Evolutionary conservation across 1,140 invertebrate genomes (phyloP).

Genomic region (Solen grandis): DNA sequence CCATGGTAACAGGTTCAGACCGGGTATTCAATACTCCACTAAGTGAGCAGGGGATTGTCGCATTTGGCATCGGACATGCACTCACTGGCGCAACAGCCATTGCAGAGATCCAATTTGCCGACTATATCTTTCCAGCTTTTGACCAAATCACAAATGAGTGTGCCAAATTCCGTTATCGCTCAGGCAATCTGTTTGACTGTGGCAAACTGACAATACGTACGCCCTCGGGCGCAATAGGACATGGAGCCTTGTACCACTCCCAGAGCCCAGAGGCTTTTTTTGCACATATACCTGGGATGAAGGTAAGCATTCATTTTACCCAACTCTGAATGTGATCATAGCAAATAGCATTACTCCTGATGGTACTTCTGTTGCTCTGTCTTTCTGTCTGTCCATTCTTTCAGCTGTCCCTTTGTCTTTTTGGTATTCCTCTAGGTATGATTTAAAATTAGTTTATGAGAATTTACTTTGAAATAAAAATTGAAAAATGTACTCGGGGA

Average conservation of each 20-base stretch:
- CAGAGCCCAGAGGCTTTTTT: slow-evolving; percentile 99
- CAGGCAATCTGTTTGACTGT: slow-evolving; percentile 94
- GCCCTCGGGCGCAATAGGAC: slow-evolving; percentile 90
- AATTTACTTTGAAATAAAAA: too few species aligned
- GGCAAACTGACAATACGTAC: slow-evolving; percentile 95
- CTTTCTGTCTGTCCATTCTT: too few species aligned
- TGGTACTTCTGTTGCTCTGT: too few species aligned
- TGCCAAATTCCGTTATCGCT: slow-evolving; percentile 96
- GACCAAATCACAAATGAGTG: slow-evolving; percentile 91
- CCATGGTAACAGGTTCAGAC: slow-evolving; percentile 87
- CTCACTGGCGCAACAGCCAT: slow-evolving; percentile 94
- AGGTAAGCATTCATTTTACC: slow-evolving; percentile 85
- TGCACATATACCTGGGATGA: slow-evolving; percentile 97
- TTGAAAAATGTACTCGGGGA: too few species aligned
- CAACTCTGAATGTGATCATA: too few species aligned
- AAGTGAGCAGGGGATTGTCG: slow-evolving; percentile 98
- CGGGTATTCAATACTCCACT: slow-evolving; percentile 99
- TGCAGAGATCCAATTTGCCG: slow-evolving; percentile 99
- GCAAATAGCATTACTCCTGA: too few species aligned
- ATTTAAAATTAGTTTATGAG: too few species aligned
- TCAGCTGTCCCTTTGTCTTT: too few species aligned
- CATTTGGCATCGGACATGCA: slow-evolving; percentile 97
- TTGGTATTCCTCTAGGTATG: too few species aligned
- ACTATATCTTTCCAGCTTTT: slow-evolving; percentile 99
- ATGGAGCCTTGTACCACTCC: slow-evolving; percentile 98